These are phyloP conservation scores for Prosapia bicincta DNA, from an alignment of 2,888 invertebrate genomes.

Conservation along the genomic window DNA sequence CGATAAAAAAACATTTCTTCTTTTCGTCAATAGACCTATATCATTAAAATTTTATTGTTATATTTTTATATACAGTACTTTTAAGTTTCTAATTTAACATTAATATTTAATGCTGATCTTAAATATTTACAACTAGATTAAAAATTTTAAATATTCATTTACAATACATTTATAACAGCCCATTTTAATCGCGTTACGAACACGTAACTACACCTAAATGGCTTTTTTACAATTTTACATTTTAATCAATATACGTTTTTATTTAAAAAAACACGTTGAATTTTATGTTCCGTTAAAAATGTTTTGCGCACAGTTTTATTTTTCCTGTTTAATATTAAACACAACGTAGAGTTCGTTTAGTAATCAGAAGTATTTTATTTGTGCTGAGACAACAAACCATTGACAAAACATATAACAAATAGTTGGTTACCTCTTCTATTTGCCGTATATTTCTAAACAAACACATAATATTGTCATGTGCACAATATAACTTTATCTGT, in stretches of 20 bases:
- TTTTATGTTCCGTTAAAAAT: no score
- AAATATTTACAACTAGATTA: background rate
- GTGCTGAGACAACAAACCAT: background rate
- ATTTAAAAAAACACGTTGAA: no score
- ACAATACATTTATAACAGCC: no score
- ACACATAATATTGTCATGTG: slow-evolving; percentile 36
- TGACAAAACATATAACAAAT: background rate
- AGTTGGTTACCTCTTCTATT: background rate
- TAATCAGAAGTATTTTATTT: no score
- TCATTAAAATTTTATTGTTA: no score
- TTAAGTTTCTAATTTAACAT: background rate
- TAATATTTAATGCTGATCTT: background rate
- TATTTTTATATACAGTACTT: background rate
- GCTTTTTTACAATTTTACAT: no score
- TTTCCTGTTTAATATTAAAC: background rate
- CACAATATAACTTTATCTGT: slow-evolving; percentile 18
- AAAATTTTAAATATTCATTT: no score
- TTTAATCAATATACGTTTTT: no score
- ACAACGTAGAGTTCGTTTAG: background rate
- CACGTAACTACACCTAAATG: no score
- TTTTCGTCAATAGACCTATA: no score
- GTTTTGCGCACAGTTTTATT: background rate
- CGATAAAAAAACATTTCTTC: no score
- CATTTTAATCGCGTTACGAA: background rate
- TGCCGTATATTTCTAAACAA: slow-evolving; percentile 19